phyloP scores from a whole-genome alignment of 2,888 invertebrate species.

The Tanaodytes sp. region DNA sequence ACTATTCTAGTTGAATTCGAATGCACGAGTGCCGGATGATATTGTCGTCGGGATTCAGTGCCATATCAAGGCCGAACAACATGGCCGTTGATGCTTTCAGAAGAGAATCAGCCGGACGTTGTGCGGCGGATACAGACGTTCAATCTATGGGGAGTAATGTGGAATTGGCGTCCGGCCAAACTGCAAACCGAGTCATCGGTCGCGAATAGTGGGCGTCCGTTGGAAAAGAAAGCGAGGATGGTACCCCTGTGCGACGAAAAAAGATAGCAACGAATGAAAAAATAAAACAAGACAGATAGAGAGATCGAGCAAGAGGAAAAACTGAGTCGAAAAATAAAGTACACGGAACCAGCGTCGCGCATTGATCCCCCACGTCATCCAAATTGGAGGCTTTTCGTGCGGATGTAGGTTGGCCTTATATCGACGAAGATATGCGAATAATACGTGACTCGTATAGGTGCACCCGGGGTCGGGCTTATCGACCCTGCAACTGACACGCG shows the following conservation, averaged over 20 bases:
- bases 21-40: slow-evolving; percentile 24
- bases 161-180: slow-evolving; percentile 62
- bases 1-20: slow-evolving; percentile 37
- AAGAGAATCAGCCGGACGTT: slow-evolving; percentile 33
- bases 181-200: slow-evolving; percentile 57
- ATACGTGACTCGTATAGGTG: slow-evolving; percentile 44
- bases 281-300: too few relatives aligned
- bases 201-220: slow-evolving; percentile 59
- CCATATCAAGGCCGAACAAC: slow-evolving; percentile 15
- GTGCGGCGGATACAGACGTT: slow-evolving; percentile 38
- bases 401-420: slow-evolving; percentile 40
- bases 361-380: slow-evolving; percentile 54
- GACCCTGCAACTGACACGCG: slow-evolving; percentile 54
- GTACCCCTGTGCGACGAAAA: neutral
- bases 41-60: slow-evolving; percentile 23
- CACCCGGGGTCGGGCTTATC: slow-evolving; percentile 44
- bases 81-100: slow-evolving; percentile 38
- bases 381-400: slow-evolving; percentile 56
- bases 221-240: slow-evolving; percentile 64
- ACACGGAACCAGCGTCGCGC: slow-evolving; percentile 26
- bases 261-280: slow-evolving; percentile 34
- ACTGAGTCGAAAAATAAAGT: slow-evolving; percentile 21
- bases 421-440: slow-evolving; percentile 51
- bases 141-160: slow-evolving; percentile 47
- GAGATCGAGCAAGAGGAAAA: slow-evolving; percentile 13